Percentiles rank a stretch among this genome's conserved stretches.
phyloP scores from a whole-genome alignment of 1,140 invertebrate genomes.

The Drosophila rufa region DNA sequence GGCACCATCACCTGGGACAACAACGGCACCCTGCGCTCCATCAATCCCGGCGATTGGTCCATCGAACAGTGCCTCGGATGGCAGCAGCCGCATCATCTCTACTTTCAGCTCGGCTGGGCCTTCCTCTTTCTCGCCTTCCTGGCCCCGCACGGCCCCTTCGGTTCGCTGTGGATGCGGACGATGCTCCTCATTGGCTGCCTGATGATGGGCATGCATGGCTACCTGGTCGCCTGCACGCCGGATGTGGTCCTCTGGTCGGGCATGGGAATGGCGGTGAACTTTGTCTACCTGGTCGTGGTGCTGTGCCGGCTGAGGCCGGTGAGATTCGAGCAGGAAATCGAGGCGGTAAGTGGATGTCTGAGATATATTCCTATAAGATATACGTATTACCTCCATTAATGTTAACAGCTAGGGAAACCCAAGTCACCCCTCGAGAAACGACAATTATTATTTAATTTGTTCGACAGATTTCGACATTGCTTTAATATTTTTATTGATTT shows the following conservation, averaged over 20 bases:
- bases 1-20: conserved; percentile 83
- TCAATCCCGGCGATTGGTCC: conserved; percentile 83
- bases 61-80: conserved; percentile 87
- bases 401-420: no score
- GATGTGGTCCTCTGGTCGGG: conserved; percentile 95
- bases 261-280: conserved; percentile 93
- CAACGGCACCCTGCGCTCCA: conserved; percentile 81
- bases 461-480: conserved; percentile 35
- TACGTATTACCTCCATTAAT: no score
- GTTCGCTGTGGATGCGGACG: conserved; percentile 91
- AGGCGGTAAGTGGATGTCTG: conserved; percentile 88
- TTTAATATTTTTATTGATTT: conserved; percentile 38
- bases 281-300: conserved; percentile 92
- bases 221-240: conserved; percentile 93
- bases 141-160: conserved; percentile 91
- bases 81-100: conserved; percentile 89
- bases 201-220: conserved; percentile 93
- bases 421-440: background rate
- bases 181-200: conserved; percentile 91
- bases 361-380: no score
- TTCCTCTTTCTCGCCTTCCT: conserved; percentile 93
- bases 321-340: conserved; percentile 93
- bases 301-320: conserved; percentile 93
- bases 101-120: conserved; percentile 93
- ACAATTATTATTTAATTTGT: conserved; percentile 16